A percentile compares a stretch with the other conserved stretches of the same genome.
These are phyloP conservation scores for Simalia tracyae DNA, from an alignment of 2,797 vertebrate species.

Conservation along the genomic window DNA sequence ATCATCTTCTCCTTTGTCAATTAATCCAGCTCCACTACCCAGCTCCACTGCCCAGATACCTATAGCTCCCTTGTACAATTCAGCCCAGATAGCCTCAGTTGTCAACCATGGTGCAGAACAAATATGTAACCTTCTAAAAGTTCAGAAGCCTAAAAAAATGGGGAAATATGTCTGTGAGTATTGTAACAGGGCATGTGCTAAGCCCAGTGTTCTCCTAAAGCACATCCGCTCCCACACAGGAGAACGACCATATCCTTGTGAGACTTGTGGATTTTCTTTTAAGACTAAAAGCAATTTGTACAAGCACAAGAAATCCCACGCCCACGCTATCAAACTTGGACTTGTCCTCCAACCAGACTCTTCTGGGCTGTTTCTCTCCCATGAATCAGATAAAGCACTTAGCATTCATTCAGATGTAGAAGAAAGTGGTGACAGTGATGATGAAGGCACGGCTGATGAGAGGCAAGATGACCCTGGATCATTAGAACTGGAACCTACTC, in stretches of 20 bases:
- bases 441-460: slow-evolving; percentile 85
- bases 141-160: slow-evolving; percentile 96
- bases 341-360: slow-evolving; percentile 89
- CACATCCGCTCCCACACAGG: slow-evolving; percentile 98
- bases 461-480: slow-evolving; percentile 70
- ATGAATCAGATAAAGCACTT: slow-evolving; percentile 91
- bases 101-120: slow-evolving; percentile 87
- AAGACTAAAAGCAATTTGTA: slow-evolving; percentile 99
- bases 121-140: slow-evolving; percentile 86
- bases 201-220: slow-evolving; percentile 96
- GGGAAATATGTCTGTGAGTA: slow-evolving; percentile 97
- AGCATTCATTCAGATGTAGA: slow-evolving; percentile 90
- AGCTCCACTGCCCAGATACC: slow-evolving; percentile 85
- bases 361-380: slow-evolving; percentile 83
- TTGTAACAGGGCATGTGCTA: slow-evolving; percentile 93
- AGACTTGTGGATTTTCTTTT: slow-evolving; percentile 97
- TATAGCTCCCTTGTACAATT: slow-evolving; percentile 83
- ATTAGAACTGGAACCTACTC: slow-evolving; percentile 81
- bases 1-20: slow-evolving; percentile 82
- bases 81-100: slow-evolving; percentile 84
- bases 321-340: slow-evolving; percentile 95
- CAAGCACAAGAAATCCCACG: slow-evolving; percentile 99
- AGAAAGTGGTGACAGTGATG: slow-evolving; percentile 93
- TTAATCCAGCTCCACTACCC: slow-evolving; percentile 74
- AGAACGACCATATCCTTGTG: slow-evolving; percentile 94